A percentile compares a stretch with the other conserved stretches of the same genome.
phyloP scores from a whole-genome alignment of 2,797 vertebrate species.

The Gephyroberyx darwinii region DNA sequence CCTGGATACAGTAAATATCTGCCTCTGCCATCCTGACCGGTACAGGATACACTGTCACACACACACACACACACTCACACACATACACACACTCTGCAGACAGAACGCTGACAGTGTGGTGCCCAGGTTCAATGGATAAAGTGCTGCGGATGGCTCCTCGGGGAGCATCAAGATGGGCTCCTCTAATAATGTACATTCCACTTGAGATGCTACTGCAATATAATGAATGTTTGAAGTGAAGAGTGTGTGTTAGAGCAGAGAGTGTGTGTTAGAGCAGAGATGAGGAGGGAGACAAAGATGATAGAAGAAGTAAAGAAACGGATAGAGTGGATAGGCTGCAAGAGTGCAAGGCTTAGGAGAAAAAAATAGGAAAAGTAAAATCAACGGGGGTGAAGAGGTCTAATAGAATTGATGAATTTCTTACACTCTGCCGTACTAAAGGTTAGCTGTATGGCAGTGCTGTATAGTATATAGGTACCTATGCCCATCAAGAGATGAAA shows the following conservation, averaged over 20 bases:
- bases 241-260: constrained; percentile 18
- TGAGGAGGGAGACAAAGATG: constrained; percentile 27
- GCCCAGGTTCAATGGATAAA: constrained; percentile 53
- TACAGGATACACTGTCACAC: not conserved
- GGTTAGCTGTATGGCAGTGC: constrained; percentile 23
- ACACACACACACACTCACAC: constrained; percentile 9
- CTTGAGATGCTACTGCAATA: constrained; percentile 41
- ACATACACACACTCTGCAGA: constrained; percentile 11
- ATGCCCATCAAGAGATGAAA: constrained; percentile 26
- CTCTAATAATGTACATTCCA: constrained; percentile 56
- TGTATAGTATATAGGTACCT: not conserved
- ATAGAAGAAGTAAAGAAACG: not conserved
- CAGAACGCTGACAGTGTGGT: constrained; percentile 59
- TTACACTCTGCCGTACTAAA: constrained; percentile 14
- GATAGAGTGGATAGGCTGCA: too few relatives aligned
- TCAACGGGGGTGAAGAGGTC: constrained; percentile 14
- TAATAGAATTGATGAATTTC: constrained; percentile 28
- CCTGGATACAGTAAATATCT: constrained; percentile 23
- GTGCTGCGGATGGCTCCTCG: constrained; percentile 61
- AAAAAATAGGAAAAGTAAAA: not conserved
- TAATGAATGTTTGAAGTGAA: constrained; percentile 54
- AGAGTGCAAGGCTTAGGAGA: too few relatives aligned
- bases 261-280: constrained; percentile 18
- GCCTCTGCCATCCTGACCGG: constrained; percentile 7
- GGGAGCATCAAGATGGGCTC: constrained; percentile 45